These are phyloP conservation scores for Ptyas mucosa DNA, from an alignment of 2,113 vertebrate species.

Conservation along the genomic window DNA sequence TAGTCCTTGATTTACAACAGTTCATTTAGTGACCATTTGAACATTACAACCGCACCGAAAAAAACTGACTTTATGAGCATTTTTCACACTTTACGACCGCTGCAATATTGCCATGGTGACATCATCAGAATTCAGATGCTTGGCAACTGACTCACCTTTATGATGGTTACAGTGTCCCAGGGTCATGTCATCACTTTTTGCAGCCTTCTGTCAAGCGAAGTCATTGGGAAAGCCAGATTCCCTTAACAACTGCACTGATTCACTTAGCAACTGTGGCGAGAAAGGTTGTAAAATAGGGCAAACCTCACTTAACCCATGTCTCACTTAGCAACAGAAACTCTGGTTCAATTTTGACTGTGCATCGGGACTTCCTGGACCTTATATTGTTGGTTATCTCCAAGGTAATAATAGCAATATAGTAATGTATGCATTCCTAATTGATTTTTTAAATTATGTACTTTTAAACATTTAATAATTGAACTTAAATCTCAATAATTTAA, in stretches of 20 bases:
- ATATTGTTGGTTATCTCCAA: neutral
- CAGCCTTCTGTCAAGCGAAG: neutral
- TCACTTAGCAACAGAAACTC: neutral
- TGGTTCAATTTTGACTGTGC: neutral
- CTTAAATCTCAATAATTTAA: neutral
- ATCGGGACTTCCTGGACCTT: neutral
- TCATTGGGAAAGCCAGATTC: neutral
- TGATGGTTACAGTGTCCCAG: neutral
- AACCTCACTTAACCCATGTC: neutral
- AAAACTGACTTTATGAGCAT: neutral
- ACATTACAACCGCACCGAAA: neutral
- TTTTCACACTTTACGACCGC: neutral
- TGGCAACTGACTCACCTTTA: neutral
- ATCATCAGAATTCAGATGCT: neutral
- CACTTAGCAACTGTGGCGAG: neutral
- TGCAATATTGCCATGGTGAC: neutral
- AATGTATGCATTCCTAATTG: neutral
- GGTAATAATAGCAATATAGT: neutral
- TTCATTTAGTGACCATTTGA: neutral
- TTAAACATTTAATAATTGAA: neutral
- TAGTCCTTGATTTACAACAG: neutral
- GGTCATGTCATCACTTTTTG: neutral
- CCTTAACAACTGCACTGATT: neutral
- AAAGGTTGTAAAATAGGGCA: neutral
- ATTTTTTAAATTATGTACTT: neutral